Base-by-base conservation (phyloP, 2,797 vertebrate genomes). In the Acipenser oxyrinchus region DNA sequence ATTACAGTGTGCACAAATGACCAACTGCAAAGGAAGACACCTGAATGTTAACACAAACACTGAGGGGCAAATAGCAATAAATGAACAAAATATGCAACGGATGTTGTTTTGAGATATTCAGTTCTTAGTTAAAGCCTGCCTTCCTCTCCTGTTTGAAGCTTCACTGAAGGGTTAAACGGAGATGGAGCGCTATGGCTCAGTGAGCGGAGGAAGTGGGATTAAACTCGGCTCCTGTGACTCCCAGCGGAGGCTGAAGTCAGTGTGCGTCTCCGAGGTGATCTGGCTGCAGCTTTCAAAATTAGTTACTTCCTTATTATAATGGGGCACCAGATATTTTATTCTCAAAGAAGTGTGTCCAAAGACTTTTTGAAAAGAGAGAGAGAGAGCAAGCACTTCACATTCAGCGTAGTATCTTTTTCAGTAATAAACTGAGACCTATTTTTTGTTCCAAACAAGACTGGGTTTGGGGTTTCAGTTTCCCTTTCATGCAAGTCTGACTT, bases 251-350 rank as follows among this genome's bases (percentile, higher is more conserved):
- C 71, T 71, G 78, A 75, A 78, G 76, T 76, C 78, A 69, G 75
- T 70, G 68, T 68, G 69, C n/a, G 2, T 70, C 75, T 77, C 76
- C 0, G 13, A 65, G 68, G 74, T 72, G 72, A 74, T 68, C 71
- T 12, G 66, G 63, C 72, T 64, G 67, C 57, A 71, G 75, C 72
- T 71, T 37, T 75, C 51, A 73, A 71, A 78, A 78, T 74, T 60
- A 77, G 77, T 73, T 18, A 75, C 69, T 79, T 82, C 77, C 81
- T 79, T 55, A 55, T 66, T 67, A 73, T 74, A 12, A 60, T 64
- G 66, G 72, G 68, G 51, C 48, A 77, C 75, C 80, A 74, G 72
- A 58, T 13, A 58, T 13, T 58, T 58, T n/a, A 7, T 13, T 58
- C 55, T 58, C 4, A 2, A 15, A 58, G 55, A 58, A 58, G 11